Base-by-base conservation (phyloP, 2,888 invertebrate species). In the Drosophila recens region DNA sequence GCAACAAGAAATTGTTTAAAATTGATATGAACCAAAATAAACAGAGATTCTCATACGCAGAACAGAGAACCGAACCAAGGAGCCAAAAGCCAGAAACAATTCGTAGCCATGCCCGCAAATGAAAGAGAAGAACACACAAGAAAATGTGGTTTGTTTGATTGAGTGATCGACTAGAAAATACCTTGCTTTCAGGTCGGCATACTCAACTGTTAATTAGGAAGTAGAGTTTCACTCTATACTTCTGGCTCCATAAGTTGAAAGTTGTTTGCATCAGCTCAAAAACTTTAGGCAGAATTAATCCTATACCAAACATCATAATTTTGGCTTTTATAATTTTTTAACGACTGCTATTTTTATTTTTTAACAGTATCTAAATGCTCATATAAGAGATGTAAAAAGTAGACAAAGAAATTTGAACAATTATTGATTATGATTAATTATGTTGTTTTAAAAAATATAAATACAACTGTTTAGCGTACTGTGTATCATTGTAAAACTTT, bases 21-120 rank as follows among this genome's bases (percentile, higher is more conserved):
- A 74, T 74, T 64, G 70, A 77, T 58, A 51, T 20, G 49, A 81
- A 78, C 68, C 66, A 78, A 82, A 83, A 82, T 80, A 82, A 82
- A 82, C 81, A 83, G 43, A 67, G 67, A 59, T 63, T 58, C 64
- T 58, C 64, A 1, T 49, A 42, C 40, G 42, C 23, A 27, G 33
- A 33, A 30, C 42, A 43, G 48, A 46, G 46, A 54, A 33, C 23
- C 20, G 49, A 33, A 40, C 17, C 40, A 17, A 53, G 42, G 15
- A 65, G 43, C 57, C 33, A 52, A 34, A 52, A 34, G 8, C 13
- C 27, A 13, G 15, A 53, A 34, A 53, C 57, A 72, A 79, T 78
- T 46, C 52, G 62, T 62, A 48, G 76, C 67, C 67, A 71, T 42
- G 45, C 77, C 66, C 76, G 80, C 76, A 48, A 62, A 43, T 56